Percentiles rank a stretch among this genome's conserved stretches.
These are phyloP conservation scores for Characodon lateralis DNA, from an alignment of 2,797 vertebrate genomes.

Conservation along the genomic window DNA sequence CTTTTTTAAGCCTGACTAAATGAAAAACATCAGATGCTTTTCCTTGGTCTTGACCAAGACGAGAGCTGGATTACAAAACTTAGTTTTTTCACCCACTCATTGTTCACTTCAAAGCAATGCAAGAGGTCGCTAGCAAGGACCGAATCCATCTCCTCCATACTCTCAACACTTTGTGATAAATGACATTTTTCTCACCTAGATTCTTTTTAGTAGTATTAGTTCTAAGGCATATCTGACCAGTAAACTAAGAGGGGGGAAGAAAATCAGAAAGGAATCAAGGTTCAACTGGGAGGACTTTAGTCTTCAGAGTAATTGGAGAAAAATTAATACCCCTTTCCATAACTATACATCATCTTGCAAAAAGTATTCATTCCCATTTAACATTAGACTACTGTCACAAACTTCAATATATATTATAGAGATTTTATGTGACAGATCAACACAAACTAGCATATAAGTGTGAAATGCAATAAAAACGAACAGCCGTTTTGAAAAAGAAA, in stretches of 20 bases:
- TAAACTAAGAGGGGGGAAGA: too few relatives aligned
- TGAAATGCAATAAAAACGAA: not conserved
- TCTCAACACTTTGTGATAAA: too few relatives aligned
- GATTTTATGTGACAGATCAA: not conserved
- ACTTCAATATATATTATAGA: not conserved
- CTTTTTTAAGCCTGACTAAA: not conserved
- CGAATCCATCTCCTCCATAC: not conserved
- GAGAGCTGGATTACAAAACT: not conserved
- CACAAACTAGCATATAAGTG: not conserved
- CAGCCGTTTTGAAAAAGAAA: not conserved
- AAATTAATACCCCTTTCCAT: not conserved
- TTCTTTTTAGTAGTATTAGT: too few relatives aligned
- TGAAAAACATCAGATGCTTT: not conserved
- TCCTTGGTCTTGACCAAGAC: not conserved
- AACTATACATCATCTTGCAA: not conserved
- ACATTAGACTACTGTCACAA: not conserved
- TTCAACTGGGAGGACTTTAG: conserved; percentile 26
- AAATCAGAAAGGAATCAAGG: too few relatives aligned
- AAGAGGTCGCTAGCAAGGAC: conserved; percentile 18
- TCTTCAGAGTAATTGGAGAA: conserved; percentile 32
- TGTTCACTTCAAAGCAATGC: conserved; percentile 35
- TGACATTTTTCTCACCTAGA: too few relatives aligned
- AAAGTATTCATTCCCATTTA: not conserved
- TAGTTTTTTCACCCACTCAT: conserved; percentile 29
- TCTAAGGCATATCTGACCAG: too few relatives aligned